phyloP scores from a whole-genome alignment of 2,888 invertebrate genomes.

The Cryptocheilus praepositus region DNA sequence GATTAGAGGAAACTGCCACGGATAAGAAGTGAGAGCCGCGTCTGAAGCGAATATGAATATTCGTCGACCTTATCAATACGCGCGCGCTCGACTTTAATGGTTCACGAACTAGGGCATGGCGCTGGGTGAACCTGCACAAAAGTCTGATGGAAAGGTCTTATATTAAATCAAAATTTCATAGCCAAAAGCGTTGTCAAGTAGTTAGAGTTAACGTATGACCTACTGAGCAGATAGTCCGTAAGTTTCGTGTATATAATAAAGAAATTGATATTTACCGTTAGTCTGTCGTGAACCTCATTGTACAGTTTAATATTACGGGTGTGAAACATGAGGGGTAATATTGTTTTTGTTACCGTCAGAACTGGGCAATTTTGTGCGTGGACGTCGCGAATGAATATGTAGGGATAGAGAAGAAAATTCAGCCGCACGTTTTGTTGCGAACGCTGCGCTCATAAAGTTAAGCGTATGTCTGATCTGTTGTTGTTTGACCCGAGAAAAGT shows the following conservation, averaged over 20 bases:
- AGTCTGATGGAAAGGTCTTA: neutral
- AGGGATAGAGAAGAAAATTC: neutral
- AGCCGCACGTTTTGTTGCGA: too few species aligned
- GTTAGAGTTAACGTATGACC: constrained; percentile 2
- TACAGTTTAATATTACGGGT: constrained; percentile 14
- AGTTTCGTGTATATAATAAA: constrained; percentile 12
- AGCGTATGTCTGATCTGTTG: neutral
- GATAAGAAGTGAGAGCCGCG: too few species aligned
- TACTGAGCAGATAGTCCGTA: neutral
- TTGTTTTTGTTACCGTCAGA: neutral
- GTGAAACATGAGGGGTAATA: neutral
- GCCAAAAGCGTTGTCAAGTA: neutral
- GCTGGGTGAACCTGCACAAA: too few species aligned
- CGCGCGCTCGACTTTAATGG: too few species aligned
- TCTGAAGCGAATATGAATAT: too few species aligned
- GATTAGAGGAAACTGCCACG: too few species aligned
- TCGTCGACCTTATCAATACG: too few species aligned
- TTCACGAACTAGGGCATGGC: too few species aligned
- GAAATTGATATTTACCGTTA: constrained; percentile 12
- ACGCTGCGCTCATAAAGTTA: neutral
- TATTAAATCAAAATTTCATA: constrained; percentile 8
- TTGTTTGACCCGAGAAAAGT: neutral
- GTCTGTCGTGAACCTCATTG: constrained; percentile 15
- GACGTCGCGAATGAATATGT: neutral
- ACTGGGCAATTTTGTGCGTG: constrained; percentile 8